phyloP scores from a whole-genome alignment of 1,140 invertebrate genomes.

The Drosophila equinoxialis region DNA sequence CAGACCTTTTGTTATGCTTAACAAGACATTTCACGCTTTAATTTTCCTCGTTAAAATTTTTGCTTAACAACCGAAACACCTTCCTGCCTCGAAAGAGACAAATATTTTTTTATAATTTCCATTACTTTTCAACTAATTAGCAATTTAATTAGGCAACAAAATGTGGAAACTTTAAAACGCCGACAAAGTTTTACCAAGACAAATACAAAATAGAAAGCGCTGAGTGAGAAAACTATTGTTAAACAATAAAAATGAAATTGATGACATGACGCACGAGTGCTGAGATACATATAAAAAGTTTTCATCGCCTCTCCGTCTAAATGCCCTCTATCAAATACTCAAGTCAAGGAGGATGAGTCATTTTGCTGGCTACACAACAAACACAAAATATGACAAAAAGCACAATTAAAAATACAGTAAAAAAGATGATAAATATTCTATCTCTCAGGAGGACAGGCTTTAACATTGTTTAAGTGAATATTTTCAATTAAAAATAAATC shows the following conservation, averaged over 20 bases:
- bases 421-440: constrained; percentile 20
- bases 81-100: neutral
- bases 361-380: constrained; percentile 6
- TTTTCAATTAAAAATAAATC: neutral
- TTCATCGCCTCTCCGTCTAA: neutral
- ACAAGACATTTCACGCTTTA: neutral
- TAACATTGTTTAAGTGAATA: neutral
- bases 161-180: neutral
- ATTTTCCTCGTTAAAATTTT: neutral
- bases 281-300: constrained; percentile 23
- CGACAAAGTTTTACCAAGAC: neutral
- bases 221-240: neutral
- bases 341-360: constrained; percentile 3
- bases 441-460: too few relatives aligned
- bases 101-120: neutral
- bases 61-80: neutral
- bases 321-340: neutral
- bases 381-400: neutral
- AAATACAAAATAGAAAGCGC: neutral
- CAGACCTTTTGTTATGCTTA: constrained; percentile 10
- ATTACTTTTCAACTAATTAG: neutral
- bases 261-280: constrained; percentile 49
- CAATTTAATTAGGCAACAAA: neutral
- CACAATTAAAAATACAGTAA: neutral
- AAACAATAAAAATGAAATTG: neutral